phyloP scores from a whole-genome alignment of 2,797 vertebrate species.

The Muraenolepis orangiensis region DNA sequence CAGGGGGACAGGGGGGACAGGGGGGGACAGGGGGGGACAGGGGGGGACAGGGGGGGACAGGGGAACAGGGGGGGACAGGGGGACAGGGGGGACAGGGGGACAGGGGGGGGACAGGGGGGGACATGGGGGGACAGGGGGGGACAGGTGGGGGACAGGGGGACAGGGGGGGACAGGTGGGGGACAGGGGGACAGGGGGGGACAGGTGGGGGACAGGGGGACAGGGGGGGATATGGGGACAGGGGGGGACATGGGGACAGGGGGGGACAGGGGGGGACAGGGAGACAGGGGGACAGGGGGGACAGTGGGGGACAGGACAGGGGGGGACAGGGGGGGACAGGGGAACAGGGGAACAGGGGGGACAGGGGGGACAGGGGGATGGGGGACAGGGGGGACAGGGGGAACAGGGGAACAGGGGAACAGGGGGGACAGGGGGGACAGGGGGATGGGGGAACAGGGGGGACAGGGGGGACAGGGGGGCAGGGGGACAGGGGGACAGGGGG shows the following conservation, averaged over 20 bases:
- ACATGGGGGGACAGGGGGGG: no score
- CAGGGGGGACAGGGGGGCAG: neutral
- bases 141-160: conserved; percentile 6
- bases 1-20: no score
- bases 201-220: neutral
- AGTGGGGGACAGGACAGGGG: neutral
- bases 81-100: neutral
- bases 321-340: conserved; percentile 1
- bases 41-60: conserved; percentile 1
- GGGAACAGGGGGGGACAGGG: neutral
- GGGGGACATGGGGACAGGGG: neutral
- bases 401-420: neutral
- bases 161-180: neutral
- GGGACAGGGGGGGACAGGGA: neutral
- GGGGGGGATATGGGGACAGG: neutral
- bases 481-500: neutral
- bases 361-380: neutral
- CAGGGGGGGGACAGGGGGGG: neutral
- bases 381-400: no score
- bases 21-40: no score
- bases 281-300: neutral
- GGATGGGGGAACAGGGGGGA: conserved; percentile 5
- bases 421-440: neutral
- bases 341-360: neutral
- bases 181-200: neutral